Evolutionary conservation across 2,797 vertebrate genomes (phyloP), one percentile per base, ranked within the genome.

Genomic region (Gorsachius magnificus): DNA sequence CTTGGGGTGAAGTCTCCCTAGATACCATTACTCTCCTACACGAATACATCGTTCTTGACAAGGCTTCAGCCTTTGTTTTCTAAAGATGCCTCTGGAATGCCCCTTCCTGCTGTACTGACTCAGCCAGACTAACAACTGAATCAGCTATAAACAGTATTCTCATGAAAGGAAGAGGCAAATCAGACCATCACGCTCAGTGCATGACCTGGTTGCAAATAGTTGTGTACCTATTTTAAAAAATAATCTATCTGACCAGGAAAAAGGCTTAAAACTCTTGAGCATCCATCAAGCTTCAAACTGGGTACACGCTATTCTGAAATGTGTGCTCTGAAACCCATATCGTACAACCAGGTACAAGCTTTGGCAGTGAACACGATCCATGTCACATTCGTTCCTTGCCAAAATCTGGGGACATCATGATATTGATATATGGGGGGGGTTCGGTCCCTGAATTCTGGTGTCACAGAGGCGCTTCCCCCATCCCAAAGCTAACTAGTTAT

Each of bases 1-100:
- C 76, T 91, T 86, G 57, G 80, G 85, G 58, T 87, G 63, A 91
- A 96, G 85, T 90, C 65, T 95, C 82, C 84, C 91, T 58, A 48
- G 82, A 66, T 85, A 70, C n/a, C 38, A 53, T 80, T 76, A 51
- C 50, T 87, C 64, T 89, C 35, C 61, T 91, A 29, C 61, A 50
- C 29, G 15, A 95, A 71, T 53, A 65, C 69, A 94, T 88, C 57
- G 29, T 57, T 96, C 93, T 3, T 93, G 94, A 95, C 94, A 95
- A 85, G 96, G 22, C 64, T 93, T 95, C 91, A 95, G 90, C 90
- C 70, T 81, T 83, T 88, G 58, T 93, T 93, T 91, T 61, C 79
- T 46, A 69, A 95, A 96, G 76, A 83, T 75, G 93, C 93, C 90
- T 91, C 91, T 88, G 91, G 93, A 95, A 86, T 88, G 72, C 82